These are phyloP conservation scores for Cantharis lateralis DNA, from an alignment of 2,888 invertebrate species.

Conservation along the genomic window DNA sequence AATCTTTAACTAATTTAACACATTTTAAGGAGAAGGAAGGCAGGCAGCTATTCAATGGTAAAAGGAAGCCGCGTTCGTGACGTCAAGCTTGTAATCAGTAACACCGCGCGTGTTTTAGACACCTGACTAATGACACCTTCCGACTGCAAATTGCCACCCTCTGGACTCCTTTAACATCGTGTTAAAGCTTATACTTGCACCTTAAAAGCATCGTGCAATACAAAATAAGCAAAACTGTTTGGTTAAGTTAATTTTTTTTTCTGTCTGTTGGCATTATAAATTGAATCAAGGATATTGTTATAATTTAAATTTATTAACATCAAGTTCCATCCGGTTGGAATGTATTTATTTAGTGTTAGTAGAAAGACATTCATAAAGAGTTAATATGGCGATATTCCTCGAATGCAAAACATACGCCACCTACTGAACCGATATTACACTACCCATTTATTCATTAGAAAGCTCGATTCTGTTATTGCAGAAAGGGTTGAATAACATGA, in stretches of 20 bases:
- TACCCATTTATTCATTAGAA: background rate
- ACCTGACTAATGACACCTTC: constrained; percentile 57
- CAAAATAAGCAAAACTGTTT: constrained; percentile 17
- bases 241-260: background rate
- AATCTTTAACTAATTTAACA: constrained; percentile 2
- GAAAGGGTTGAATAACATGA: constrained; percentile 45
- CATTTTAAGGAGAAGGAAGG: constrained; percentile 5
- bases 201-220: constrained; percentile 25
- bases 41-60: constrained; percentile 9
- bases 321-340: background rate
- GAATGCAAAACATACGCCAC: background rate
- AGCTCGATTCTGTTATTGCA: constrained; percentile 23
- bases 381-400: background rate
- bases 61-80: constrained; percentile 29
- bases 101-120: constrained; percentile 55
- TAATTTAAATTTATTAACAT: background rate
- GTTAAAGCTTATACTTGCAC: constrained; percentile 21
- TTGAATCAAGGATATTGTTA: background rate
- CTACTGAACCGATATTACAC: background rate
- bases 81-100: constrained; percentile 40
- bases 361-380: background rate
- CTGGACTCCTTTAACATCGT: constrained; percentile 29
- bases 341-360: background rate
- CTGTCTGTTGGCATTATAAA: background rate
- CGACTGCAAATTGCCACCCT: constrained; percentile 50